A percentile compares a stretch with the other conserved stretches of the same genome.
phyloP scores from a whole-genome alignment of 2,888 invertebrate species.

The Pherbina coryleti region DNA sequence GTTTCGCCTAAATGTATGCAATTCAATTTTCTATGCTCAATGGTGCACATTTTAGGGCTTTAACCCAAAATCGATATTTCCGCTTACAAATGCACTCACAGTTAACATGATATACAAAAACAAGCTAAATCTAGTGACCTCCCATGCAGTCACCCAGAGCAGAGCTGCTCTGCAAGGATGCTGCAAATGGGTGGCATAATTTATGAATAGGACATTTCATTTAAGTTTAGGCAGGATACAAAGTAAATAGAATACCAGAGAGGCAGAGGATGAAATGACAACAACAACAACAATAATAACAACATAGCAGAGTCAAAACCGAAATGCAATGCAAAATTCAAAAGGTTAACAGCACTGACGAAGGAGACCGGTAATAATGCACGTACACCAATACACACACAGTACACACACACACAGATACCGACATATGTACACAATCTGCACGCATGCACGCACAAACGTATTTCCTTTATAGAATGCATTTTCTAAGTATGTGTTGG shows the following conservation, averaged over 20 bases:
- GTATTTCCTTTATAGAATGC: conserved; percentile 14
- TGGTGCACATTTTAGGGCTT: conserved; percentile 32
- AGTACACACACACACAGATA: neutral
- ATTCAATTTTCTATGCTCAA: conserved; percentile 39
- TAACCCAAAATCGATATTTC: conserved; percentile 46
- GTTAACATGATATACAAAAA: neutral
- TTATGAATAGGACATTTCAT: conserved; percentile 40
- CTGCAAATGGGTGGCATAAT: conserved; percentile 11
- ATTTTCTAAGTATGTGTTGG: neutral
- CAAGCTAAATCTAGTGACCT: neutral
- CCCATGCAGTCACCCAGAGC: neutral
- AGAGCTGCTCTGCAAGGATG: neutral
- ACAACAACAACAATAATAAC: conserved; percentile 19
- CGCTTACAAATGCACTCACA: conserved; percentile 25
- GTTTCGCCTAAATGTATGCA: conserved; percentile 49
- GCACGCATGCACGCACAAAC: neutral
- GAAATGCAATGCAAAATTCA: conserved; percentile 37
- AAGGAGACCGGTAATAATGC: neutral
- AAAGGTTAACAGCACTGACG: conserved; percentile 35
- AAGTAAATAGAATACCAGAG: conserved; percentile 34
- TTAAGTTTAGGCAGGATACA: conserved; percentile 32
- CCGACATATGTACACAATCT: neutral
- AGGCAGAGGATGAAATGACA: neutral
- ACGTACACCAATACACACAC: neutral
- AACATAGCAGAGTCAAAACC: conserved; percentile 24